phyloP scores from a whole-genome alignment of 2,888 invertebrate genomes.

The Meteorus cinctellus region DNA sequence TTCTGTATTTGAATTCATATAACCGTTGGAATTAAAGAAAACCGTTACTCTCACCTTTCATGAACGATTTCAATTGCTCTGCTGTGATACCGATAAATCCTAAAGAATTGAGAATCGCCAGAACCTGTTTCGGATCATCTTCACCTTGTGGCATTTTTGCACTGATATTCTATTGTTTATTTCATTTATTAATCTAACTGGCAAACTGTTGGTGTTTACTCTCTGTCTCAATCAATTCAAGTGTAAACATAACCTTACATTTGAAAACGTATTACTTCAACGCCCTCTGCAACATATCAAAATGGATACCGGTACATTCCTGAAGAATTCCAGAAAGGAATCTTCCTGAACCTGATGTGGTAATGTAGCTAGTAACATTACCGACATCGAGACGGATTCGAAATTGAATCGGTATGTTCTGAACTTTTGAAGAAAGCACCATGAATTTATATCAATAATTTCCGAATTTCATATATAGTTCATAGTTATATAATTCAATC shows the following conservation, averaged over 20 bases:
- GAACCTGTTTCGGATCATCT: conserved; percentile 82
- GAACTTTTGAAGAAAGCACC: too few species aligned
- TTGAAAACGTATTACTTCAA: background rate
- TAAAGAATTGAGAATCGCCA: conserved; percentile 83
- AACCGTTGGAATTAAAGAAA: conserved; percentile 23
- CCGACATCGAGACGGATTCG: background rate
- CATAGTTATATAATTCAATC: too few species aligned
- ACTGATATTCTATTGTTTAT: background rate
- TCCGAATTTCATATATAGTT: too few species aligned
- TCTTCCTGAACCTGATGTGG: background rate
- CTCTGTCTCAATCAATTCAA: background rate
- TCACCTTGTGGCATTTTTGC: conserved; percentile 51
- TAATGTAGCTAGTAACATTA: background rate
- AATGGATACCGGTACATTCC: background rate
- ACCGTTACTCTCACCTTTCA: conserved; percentile 78
- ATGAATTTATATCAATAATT: too few species aligned
- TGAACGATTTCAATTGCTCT: conserved; percentile 84
- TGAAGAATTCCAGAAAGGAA: background rate
- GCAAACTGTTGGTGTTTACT: background rate
- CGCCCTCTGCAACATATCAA: background rate
- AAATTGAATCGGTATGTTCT: background rate
- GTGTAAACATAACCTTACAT: background rate
- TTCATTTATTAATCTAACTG: background rate
- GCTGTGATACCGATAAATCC: conserved; percentile 85
- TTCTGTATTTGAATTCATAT: too few species aligned